Evolutionary conservation across 2,797 vertebrate genomes (phyloP).

Genomic region (Lepilemur ruficaudatus): DNA sequence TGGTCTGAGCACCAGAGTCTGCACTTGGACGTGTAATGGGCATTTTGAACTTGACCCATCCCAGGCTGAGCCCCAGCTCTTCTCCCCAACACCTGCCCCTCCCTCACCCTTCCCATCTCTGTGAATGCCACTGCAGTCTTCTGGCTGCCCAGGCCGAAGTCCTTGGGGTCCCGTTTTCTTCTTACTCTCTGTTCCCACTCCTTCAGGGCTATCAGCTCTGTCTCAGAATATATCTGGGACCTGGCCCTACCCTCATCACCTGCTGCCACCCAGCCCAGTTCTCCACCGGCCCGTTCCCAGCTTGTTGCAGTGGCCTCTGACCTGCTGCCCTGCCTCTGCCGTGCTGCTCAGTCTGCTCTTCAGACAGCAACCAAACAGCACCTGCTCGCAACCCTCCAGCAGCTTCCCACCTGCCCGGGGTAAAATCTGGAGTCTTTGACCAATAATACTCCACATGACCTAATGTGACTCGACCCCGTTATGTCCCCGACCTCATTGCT

Average conservation of each 20-base stretch:
- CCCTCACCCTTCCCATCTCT: not conserved
- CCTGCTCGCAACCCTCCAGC: not conserved
- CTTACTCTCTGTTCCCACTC: not conserved
- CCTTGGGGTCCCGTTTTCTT: not conserved
- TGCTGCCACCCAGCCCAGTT: not conserved
- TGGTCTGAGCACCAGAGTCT: not conserved
- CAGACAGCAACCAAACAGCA: not conserved
- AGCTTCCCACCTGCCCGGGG: not conserved
- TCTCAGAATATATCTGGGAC: not conserved
- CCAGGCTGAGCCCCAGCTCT: not conserved
- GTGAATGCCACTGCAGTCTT: not conserved
- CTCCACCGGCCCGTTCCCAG: not conserved
- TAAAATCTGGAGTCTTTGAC: not conserved
- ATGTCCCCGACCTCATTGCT: not conserved
- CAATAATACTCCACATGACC: not conserved
- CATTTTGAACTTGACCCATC: not conserved
- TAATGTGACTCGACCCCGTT: not conserved
- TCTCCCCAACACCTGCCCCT: not conserved
- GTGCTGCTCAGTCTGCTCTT: not conserved
- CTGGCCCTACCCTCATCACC: not conserved
- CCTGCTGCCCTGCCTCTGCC: not conserved
- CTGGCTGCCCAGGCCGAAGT: not conserved
- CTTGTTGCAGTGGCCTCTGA: not conserved
- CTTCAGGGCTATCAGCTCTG: not conserved
- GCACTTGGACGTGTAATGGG: accelerated